A percentile compares a stretch with the other conserved stretches of the same genome.
Evolutionary conservation across 2,113 vertebrate species (phyloP).

Genomic region (Cynocephalus volans): DNA sequence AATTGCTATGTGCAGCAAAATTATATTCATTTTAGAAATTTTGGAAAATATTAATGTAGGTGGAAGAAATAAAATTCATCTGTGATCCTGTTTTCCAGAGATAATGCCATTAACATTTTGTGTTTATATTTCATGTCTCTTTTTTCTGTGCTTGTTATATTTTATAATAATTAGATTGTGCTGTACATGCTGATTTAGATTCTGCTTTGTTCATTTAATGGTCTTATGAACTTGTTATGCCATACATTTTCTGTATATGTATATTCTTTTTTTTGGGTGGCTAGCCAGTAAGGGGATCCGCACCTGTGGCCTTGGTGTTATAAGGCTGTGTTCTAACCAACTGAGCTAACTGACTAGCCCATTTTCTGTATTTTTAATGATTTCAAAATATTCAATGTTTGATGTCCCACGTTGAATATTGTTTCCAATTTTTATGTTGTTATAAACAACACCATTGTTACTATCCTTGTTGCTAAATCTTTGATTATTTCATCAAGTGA

Average conservation of each 20-base stretch:
- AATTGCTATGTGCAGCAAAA: not conserved
- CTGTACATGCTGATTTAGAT: not conserved
- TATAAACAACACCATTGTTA: not conserved
- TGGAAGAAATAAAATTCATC: conserved; percentile 12
- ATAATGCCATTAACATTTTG: conserved; percentile 6
- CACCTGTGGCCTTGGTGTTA: too few relatives aligned
- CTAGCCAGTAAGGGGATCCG: too few relatives aligned
- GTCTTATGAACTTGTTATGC: not conserved
- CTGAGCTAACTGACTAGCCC: too few relatives aligned
- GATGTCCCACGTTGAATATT: not conserved
- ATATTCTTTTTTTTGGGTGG: too few relatives aligned
- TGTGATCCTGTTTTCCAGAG: not conserved
- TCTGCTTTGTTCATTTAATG: conserved; percentile 4
- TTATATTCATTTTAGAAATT: conserved; percentile 39
- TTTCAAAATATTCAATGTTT: not conserved
- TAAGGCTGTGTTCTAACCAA: too few relatives aligned
- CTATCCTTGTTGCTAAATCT: not conserved
- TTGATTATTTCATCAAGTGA: conserved; percentile 22
- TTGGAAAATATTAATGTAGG: not conserved
- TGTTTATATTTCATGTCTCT: not conserved
- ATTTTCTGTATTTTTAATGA: conserved; percentile 46
- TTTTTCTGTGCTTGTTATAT: not conserved
- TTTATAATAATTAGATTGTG: not conserved
- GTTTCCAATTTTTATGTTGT: conserved; percentile 40
- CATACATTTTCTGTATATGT: not conserved